Base-by-base conservation (phyloP, 2,113 vertebrate genomes). In the Sapayoa aenigma region DNA sequence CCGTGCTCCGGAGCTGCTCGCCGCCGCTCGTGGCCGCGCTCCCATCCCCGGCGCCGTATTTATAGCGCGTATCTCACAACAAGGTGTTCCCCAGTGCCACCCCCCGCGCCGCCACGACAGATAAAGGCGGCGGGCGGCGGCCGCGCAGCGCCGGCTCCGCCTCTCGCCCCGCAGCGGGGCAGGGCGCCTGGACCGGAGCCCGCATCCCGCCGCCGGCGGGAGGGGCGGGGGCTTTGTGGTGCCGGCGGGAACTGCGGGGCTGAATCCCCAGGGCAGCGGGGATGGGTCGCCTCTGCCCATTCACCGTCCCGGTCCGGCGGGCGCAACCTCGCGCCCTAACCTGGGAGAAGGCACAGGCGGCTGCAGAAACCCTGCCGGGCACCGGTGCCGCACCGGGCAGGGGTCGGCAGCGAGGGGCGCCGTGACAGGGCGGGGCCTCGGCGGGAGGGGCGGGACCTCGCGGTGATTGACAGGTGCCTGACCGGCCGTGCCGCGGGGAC, bases 81-180 rank as follows among this genome's bases (percentile, higher is more conserved):
- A 90, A 97, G 95, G 97, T 97, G 97, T 94, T 96, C 66, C 96
- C 95, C 77, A 92, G 96, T 78, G 97, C 98, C 98, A 94, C 95
- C 97, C 97, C 96, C 91, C 49, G 58, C 52, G 93, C 96, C 65
- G 75, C 89, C 80, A 66, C 84, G 67, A 8, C 55, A 52, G 96
- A 98, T 97, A 96, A 97, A 97, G 95, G 94, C 69, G 68, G 91
- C 89, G 92, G 79, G 22, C 47, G 90, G 79, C 82, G 96, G 97
- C 97, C 96, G 85, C 31, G 96, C 97, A 95, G 85, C 28, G 9
- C 23, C 66, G 21, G 94, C 98, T 92, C 98, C 98, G 95, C 98
- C 98, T 96, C 97, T 96, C 94, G 59, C 80, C 87, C 95, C 81
- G 93, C 93, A 86, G 65, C 82, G 62, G 52, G 84, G 87, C 56